Evolutionary conservation across 53 echinoderm and acorn worm genomes (phyloP).

Genomic region (Antedon mediterranea): DNA sequence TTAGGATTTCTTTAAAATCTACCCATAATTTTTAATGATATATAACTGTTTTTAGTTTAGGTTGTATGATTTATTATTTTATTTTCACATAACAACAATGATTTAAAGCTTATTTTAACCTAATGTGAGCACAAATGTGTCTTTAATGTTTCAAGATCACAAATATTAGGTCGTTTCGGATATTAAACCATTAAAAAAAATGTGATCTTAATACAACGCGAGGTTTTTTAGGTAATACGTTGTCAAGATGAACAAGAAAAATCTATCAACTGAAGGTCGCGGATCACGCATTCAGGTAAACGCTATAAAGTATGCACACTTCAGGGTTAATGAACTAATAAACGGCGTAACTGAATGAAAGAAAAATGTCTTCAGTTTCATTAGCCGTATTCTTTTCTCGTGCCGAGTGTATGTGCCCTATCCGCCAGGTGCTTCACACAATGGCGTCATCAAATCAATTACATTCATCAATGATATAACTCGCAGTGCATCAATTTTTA

Average conservation of each 20-base stretch:
- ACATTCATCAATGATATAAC: neutral
- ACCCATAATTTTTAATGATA: no score
- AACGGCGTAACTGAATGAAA: neutral
- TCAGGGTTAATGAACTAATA: neutral
- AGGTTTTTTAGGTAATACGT: neutral
- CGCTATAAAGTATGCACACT: neutral
- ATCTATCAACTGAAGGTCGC: neutral
- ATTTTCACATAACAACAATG: no score
- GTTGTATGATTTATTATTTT: no score
- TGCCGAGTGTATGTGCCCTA: neutral
- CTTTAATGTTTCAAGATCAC: no score
- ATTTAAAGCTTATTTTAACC: no score
- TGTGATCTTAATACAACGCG: neutral
- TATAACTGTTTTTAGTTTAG: no score
- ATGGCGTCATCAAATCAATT: neutral
- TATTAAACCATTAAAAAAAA: neutral
- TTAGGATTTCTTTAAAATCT: no score
- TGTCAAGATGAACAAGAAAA: neutral
- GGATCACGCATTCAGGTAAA: neutral
- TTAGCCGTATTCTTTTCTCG: neutral
- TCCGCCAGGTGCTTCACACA: neutral
- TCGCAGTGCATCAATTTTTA: no score
- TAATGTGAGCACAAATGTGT: no score
- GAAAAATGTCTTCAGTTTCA: neutral
- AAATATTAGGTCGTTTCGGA: no score